Percentiles rank a stretch among this genome's conserved stretches.
These are phyloP conservation scores for Chlorops oryzae DNA, from an alignment of 1,140 invertebrate species.

Conservation along the genomic window DNA sequence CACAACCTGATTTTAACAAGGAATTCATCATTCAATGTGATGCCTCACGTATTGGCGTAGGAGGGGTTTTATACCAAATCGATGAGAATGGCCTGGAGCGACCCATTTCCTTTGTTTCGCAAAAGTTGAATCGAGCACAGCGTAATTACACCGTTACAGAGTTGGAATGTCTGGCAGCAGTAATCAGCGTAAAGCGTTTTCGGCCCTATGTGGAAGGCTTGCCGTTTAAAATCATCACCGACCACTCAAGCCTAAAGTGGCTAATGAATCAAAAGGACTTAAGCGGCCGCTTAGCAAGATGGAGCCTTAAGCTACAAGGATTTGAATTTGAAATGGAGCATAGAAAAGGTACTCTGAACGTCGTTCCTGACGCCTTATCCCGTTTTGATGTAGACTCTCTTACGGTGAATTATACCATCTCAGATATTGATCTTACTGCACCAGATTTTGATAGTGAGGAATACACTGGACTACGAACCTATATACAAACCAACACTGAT, in stretches of 20 bases:
- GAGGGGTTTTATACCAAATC: conserved; percentile 31
- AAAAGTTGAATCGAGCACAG: conserved; percentile 15
- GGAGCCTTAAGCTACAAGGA: conserved; percentile 25
- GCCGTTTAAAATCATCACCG: conserved; percentile 40
- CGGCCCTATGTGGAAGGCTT: conserved; percentile 43
- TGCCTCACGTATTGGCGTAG: conserved; percentile 6
- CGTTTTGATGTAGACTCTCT: conserved; percentile 1
- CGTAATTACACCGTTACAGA: conserved; percentile 35
- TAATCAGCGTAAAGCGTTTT: conserved; percentile 47
- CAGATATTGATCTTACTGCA: conserved; percentile 4
- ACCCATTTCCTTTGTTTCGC: conserved; percentile 14
- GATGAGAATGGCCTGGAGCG: conserved; percentile 22
- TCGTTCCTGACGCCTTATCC: conserved; percentile 40
- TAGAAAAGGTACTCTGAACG: conserved; percentile 36
- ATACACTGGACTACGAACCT: not conserved
- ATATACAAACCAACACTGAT: not conserved
- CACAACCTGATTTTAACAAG: conserved; percentile 23
- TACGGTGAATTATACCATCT: not conserved
- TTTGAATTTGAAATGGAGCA: conserved; percentile 39
- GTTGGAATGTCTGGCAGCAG: conserved; percentile 47
- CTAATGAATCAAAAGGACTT: conserved; percentile 26
- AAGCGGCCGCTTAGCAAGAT: conserved; percentile 31
- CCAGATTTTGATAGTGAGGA: not conserved
- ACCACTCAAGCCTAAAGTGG: conserved; percentile 28
- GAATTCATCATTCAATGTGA: conserved; percentile 18